Percentiles rank a stretch among this genome's conserved stretches.
phyloP scores from a whole-genome alignment of 2,113 vertebrate species.

The Tiliqua scincoides region DNA sequence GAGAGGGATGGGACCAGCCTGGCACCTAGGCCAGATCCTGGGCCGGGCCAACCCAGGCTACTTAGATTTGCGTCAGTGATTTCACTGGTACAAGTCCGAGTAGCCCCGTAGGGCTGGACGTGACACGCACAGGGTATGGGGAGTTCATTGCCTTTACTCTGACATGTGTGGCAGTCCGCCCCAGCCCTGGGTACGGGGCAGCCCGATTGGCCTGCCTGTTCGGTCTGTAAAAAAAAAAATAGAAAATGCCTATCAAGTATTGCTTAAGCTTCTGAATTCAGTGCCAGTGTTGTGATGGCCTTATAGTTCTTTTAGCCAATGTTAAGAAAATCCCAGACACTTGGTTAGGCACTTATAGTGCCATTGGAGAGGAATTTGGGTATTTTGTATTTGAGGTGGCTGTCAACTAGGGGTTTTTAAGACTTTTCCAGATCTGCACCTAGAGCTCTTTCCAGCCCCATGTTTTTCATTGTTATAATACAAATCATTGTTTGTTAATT shows the following conservation, averaged over 20 bases:
- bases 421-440: background rate
- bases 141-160: no score
- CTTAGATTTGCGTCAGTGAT: no score
- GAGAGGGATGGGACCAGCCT: no score
- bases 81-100: no score
- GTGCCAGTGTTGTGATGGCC: background rate
- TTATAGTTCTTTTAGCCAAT: background rate
- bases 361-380: background rate
- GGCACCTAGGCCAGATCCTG: no score
- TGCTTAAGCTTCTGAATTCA: background rate
- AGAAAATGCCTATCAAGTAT: background rate
- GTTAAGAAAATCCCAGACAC: background rate
- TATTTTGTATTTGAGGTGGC: background rate
- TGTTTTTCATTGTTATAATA: background rate
- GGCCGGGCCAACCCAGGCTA: no score
- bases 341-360: background rate
- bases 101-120: no score
- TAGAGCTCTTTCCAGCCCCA: background rate
- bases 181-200: no score
- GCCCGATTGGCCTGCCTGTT: no score
- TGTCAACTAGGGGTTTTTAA: background rate
- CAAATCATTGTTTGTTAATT: background rate
- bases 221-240: background rate
- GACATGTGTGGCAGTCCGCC: no score
- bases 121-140: no score